These are phyloP conservation scores for Anadara kagoshimensis DNA, from an alignment of 1,140 invertebrate genomes.

Conservation along the genomic window DNA sequence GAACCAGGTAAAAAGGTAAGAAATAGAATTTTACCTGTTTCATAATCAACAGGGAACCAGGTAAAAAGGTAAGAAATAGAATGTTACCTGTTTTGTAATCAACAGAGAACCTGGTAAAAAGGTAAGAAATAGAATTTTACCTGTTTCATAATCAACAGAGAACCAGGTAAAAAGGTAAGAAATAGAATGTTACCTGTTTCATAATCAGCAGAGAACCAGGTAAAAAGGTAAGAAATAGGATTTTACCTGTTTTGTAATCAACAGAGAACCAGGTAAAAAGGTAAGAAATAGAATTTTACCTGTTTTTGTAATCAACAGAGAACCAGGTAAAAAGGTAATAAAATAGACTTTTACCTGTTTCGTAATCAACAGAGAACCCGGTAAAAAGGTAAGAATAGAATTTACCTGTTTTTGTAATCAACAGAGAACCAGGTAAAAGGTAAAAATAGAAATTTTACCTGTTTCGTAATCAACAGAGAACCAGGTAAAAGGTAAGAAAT, in stretches of 20 bases:
- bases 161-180: neutral
- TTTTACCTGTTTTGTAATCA: too few species aligned
- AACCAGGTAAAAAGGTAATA: neutral
- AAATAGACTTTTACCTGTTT: too few species aligned
- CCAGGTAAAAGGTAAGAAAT: too few species aligned
- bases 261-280: too few species aligned
- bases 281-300: too few species aligned
- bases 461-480: too few species aligned
- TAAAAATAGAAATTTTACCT: too few species aligned
- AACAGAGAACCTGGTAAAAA: conserved; percentile 47
- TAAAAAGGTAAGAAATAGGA: too few species aligned
- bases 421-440: neutral
- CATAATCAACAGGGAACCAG: too few species aligned
- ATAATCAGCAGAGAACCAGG: too few species aligned
- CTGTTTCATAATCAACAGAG: neutral
- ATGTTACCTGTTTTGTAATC: conserved; percentile 55
- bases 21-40: neutral
- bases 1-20: conserved; percentile 16
- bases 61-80: too few species aligned
- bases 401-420: neutral
- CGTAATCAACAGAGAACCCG: neutral
- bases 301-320: neutral
- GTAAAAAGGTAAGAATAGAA: neutral
- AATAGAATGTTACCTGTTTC: too few species aligned
- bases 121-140: conserved; percentile 16